Conservation (phyloP, 1,140 invertebrate species). For the Bombus haemorrhoidalis region DNA sequence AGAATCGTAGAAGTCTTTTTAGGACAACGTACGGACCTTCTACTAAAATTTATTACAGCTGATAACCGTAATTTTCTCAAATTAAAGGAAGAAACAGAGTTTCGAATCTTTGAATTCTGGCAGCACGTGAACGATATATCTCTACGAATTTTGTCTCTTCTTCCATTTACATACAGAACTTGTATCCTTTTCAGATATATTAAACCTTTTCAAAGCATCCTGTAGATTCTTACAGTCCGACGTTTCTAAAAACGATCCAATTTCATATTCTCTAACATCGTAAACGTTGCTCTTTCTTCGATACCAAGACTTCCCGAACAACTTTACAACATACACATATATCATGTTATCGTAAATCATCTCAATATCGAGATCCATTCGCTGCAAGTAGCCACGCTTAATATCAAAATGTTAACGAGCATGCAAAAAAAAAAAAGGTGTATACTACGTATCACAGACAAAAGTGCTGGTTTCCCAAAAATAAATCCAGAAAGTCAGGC, state of each 20-base stretch:
- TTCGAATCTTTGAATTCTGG: background rate
- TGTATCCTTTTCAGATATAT: background rate
- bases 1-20: no score
- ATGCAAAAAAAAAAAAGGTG: conserved; percentile 3
- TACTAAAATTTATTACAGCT: no score
- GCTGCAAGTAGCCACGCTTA: background rate
- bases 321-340: background rate
- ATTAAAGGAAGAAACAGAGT: no score
- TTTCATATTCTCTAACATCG: background rate
- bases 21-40: no score
- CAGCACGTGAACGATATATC: background rate
- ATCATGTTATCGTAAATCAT: background rate
- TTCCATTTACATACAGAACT: background rate
- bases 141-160: background rate
- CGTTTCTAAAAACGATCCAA: background rate
- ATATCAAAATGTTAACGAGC: background rate
- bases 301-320: background rate
- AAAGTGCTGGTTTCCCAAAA: conserved; percentile 5
- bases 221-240: background rate
- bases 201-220: no score
- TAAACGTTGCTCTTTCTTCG: conserved; percentile 7
- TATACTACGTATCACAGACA: background rate
- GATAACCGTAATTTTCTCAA: no score
- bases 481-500: conserved; percentile 12
- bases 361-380: background rate